phyloP scores from a whole-genome alignment of 1,140 invertebrate genomes.

The Drosophila busckii region DNA sequence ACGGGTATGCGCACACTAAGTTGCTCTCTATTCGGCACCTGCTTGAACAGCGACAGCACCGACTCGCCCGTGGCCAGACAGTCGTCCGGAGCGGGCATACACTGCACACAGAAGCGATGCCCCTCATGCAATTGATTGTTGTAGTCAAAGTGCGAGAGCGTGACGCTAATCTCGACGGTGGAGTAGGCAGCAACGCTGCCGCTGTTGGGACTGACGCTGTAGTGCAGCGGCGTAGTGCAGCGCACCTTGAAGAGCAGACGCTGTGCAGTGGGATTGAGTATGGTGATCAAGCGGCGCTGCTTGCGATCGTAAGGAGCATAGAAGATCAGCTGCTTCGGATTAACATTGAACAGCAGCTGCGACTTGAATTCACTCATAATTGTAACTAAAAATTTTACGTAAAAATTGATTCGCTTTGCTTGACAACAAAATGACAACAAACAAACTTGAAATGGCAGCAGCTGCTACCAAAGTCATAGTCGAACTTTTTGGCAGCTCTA shows the following conservation, averaged over 20 bases:
- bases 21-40: not conserved
- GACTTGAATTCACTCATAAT: not conserved
- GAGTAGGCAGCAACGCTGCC: constrained; percentile 27
- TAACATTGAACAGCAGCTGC: constrained; percentile 28
- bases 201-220: constrained; percentile 18
- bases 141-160: constrained; percentile 17
- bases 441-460: too few relatives aligned
- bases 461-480: too few relatives aligned
- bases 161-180: constrained; percentile 19
- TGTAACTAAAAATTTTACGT: constrained; percentile 31
- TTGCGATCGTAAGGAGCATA: constrained; percentile 40
- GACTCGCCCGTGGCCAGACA: not conserved
- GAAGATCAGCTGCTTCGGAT: constrained; percentile 32
- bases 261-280: constrained; percentile 26
- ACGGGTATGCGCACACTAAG: constrained; percentile 5
- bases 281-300: constrained; percentile 32
- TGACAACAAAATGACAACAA: too few relatives aligned
- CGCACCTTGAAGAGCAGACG: constrained; percentile 41
- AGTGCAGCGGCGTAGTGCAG: constrained; percentile 13
- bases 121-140: not conserved
- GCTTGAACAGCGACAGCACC: constrained; percentile 10
- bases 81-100: not conserved
- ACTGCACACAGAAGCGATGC: constrained; percentile 35
- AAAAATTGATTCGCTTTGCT: too few relatives aligned
- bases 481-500: too few relatives aligned